phyloP scores from a whole-genome alignment of 1,140 invertebrate species.

The Nylanderia fulva region DNA sequence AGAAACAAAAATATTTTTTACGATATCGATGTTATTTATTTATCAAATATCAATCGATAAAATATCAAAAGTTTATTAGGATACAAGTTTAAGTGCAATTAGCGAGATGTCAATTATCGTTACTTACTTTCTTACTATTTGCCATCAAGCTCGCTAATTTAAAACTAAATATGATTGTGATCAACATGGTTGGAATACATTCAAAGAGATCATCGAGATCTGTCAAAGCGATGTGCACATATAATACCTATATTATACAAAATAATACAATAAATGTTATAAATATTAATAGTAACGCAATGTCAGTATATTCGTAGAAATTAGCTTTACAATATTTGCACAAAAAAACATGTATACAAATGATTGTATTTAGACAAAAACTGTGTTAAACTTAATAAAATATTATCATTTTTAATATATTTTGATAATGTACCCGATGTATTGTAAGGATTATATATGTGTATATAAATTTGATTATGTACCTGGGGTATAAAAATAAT shows the following conservation, averaged over 20 bases:
- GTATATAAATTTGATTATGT: not conserved
- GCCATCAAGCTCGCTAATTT: conserved; percentile 49
- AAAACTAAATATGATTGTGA: conserved; percentile 52
- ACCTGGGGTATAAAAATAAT: conserved; percentile 40
- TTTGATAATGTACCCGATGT: no score
- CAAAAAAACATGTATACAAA: not conserved
- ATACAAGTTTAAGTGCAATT: not conserved
- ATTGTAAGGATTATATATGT: no score
- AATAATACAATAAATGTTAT: not conserved
- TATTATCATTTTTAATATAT: no score
- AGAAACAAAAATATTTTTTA: not conserved
- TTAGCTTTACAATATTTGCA: not conserved
- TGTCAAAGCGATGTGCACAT: conserved; percentile 3
- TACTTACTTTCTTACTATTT: conserved; percentile 47
- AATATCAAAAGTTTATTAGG: not conserved
- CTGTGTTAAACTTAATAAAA: no score
- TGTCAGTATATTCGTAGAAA: not conserved
- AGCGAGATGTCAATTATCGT: not conserved
- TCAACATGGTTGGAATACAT: conserved; percentile 47
- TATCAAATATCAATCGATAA: no score
- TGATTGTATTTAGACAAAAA: not conserved
- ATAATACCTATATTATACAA: conserved; percentile 18
- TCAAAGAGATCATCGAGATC: conserved; percentile 43
- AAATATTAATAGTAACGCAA: not conserved
- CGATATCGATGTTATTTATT: not conserved